Evolutionary conservation across 2,797 vertebrate species (phyloP).

Genomic region (Coluber constrictor): DNA sequence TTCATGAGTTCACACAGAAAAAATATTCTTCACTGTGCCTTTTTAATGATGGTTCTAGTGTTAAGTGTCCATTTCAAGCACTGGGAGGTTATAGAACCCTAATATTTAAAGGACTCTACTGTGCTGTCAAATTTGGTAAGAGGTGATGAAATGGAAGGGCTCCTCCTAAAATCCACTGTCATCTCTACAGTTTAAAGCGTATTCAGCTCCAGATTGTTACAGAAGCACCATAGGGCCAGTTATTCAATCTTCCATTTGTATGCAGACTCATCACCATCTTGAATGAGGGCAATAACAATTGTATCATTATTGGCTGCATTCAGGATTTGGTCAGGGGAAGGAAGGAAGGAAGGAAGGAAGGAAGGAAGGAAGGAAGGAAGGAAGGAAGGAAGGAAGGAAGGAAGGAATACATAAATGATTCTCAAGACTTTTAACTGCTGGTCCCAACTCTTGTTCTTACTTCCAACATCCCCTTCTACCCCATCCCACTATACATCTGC

Average conservation of each 20-base stretch:
- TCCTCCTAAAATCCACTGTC: not conserved
- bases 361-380: not conserved
- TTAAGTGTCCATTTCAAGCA: not conserved
- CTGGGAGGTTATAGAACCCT: not conserved
- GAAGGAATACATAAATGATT: not conserved
- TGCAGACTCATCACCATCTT: not conserved
- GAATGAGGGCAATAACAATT: not conserved
- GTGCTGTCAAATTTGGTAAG: not conserved
- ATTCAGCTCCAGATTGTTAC: not conserved
- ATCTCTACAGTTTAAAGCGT: not conserved
- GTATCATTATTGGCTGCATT: not conserved
- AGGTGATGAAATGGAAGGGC: not conserved
- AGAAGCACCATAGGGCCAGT: not conserved
- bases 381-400: not conserved
- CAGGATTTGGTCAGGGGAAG: not conserved
- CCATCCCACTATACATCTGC: not conserved
- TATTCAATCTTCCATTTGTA: not conserved
- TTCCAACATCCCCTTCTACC: not conserved
- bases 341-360: not conserved
- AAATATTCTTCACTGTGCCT: not conserved
- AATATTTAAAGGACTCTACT: not conserved
- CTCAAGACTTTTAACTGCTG: not conserved
- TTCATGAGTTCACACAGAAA: not conserved
- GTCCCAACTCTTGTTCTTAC: not conserved
- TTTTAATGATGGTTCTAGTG: not conserved